phyloP scores from a whole-genome alignment of 1,140 invertebrate genomes.

The Homarus americanus region DNA sequence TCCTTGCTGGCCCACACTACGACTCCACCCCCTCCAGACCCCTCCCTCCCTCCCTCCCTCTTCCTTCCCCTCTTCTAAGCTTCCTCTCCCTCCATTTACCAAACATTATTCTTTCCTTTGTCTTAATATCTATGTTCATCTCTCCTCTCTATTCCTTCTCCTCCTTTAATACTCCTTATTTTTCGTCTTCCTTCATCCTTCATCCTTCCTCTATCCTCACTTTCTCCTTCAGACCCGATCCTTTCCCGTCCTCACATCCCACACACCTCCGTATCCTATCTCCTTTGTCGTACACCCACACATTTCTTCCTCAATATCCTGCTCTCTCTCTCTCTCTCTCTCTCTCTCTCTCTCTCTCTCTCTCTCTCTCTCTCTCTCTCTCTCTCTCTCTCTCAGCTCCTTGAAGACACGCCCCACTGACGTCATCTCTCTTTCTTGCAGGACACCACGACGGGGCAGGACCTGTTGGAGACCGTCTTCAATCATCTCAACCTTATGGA shows the following conservation, averaged over 20 bases:
- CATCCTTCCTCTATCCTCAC: background rate
- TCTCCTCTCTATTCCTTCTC: background rate
- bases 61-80: background rate
- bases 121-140: background rate
- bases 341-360: slow-evolving; percentile 19
- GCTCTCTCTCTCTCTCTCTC: background rate
- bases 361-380: background rate
- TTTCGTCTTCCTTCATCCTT: background rate
- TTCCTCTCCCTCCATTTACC: background rate
- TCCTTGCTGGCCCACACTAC: no score
- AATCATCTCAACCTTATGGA: slow-evolving; percentile 93
- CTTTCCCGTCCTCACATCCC: background rate
- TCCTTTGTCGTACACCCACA: background rate
- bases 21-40: no score
- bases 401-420: background rate
- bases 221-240: background rate
- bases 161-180: background rate
- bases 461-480: slow-evolving; percentile 91
- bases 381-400: background rate
- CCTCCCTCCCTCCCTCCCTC: background rate
- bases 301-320: background rate
- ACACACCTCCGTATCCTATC: background rate
- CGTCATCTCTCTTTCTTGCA: slow-evolving; percentile 77
- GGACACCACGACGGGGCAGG: slow-evolving; percentile 90
- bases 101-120: background rate